A percentile compares a stretch with the other conserved stretches of the same genome.
phyloP scores from a whole-genome alignment of 1,140 invertebrate species.

The Bombus superbus region DNA sequence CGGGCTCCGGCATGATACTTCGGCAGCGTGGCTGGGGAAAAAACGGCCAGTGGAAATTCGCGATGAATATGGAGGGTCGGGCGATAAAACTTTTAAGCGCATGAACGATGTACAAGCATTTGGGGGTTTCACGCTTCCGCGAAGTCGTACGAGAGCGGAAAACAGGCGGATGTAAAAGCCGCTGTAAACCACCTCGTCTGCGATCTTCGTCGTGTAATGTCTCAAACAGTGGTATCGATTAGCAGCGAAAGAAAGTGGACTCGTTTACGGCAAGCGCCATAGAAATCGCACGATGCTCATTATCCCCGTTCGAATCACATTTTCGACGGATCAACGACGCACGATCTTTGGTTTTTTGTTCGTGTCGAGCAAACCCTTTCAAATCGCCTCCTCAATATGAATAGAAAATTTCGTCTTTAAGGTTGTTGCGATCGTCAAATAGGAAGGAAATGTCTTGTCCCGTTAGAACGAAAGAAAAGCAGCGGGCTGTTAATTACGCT shows the following conservation, averaged over 20 bases:
- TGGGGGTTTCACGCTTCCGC: conserved; percentile 62
- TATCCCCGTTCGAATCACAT: no score
- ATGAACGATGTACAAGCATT: conserved; percentile 38
- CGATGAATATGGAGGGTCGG: conserved; percentile 42
- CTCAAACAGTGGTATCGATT: conserved; percentile 75
- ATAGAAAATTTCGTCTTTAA: no score
- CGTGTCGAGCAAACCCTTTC: neutral
- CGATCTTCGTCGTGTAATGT: conserved; percentile 72
- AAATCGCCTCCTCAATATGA: neutral
- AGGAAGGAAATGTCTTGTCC: neutral
- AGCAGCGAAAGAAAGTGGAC: conserved; percentile 42
- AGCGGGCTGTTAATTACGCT: neutral
- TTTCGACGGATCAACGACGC: no score
- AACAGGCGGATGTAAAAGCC: conserved; percentile 61
- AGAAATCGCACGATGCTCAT: neutral
- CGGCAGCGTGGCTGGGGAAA: no score
- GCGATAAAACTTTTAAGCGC: conserved; percentile 38
- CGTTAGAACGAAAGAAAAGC: neutral
- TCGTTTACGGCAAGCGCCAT: neutral
- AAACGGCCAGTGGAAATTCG: neutral
- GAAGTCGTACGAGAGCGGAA: conserved; percentile 64
- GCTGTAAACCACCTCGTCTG: conserved; percentile 55
- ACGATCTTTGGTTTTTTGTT: neutral
- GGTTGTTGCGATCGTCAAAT: neutral
- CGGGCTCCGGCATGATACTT: conserved; percentile 12